Percentiles rank a stretch among this genome's conserved stretches.
phyloP scores from a whole-genome alignment of 2,888 invertebrate species.

The Lithophane semibrunnea region DNA sequence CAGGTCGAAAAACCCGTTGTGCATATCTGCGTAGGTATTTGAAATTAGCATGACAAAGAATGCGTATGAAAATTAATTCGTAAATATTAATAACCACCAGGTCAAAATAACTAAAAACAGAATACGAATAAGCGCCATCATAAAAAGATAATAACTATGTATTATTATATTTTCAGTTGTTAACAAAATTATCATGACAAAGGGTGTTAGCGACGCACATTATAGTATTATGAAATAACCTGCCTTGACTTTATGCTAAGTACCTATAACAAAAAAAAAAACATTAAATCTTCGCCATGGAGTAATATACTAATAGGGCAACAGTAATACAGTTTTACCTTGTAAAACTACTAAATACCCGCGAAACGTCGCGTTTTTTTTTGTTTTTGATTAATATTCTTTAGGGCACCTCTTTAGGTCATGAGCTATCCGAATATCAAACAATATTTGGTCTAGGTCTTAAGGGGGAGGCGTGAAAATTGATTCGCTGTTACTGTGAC shows the following conservation, averaged over 20 bases:
- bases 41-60: conserved; percentile 15
- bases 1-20: conserved; percentile 11
- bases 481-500: no score
- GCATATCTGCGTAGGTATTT: conserved; percentile 2
- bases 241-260: conserved; percentile 50
- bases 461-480: no score
- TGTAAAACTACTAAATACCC: no score
- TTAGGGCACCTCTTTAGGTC: no score
- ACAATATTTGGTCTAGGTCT: no score
- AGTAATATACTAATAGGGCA: no score
- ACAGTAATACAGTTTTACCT: no score
- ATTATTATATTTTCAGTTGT: conserved; percentile 19
- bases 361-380: no score
- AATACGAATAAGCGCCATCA: conserved; percentile 5
- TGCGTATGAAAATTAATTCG: conserved; percentile 17
- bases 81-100: not conserved
- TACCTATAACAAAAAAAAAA: not conserved
- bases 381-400: no score
- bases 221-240: conserved; percentile 20
- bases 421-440: no score
- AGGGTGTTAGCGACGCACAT: conserved; percentile 8
- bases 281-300: not conserved
- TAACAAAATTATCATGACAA: conserved; percentile 55
- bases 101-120: conserved; percentile 12
- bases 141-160: conserved; percentile 6